Conservation (phyloP, 1,140 invertebrate species). For the Drosophila tani region DNA sequence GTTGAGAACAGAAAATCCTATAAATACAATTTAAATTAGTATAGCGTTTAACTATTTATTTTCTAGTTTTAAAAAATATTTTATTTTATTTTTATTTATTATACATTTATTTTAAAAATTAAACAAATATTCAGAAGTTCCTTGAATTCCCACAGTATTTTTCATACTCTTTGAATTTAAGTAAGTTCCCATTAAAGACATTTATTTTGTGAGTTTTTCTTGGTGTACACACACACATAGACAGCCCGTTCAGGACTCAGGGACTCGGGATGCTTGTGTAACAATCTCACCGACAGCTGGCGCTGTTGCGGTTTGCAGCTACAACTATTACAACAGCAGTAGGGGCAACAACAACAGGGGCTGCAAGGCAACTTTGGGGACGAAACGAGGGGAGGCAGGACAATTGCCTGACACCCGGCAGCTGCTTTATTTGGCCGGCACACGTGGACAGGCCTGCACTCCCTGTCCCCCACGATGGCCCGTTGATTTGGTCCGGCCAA, state of each 20-base stretch:
- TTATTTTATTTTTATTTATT: too few relatives aligned
- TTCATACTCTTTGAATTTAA: too few relatives aligned
- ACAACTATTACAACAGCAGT: constrained; percentile 71
- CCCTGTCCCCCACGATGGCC: neutral
- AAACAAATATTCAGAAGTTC: too few relatives aligned
- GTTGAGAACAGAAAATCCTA: too few relatives aligned
- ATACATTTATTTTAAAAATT: too few relatives aligned
- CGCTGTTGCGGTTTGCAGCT: constrained; percentile 78
- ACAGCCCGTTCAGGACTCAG: constrained; percentile 12
- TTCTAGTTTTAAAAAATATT: too few relatives aligned
- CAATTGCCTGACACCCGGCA: constrained; percentile 78
- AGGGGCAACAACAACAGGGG: constrained; percentile 15
- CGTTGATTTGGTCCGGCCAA: constrained; percentile 51
- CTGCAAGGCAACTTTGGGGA: constrained; percentile 23
- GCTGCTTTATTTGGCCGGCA: constrained; percentile 74
- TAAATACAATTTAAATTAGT: too few relatives aligned
- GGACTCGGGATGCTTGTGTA: constrained; percentile 55
- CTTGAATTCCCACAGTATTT: too few relatives aligned
- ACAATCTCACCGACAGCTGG: constrained; percentile 80
- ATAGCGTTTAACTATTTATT: too few relatives aligned
- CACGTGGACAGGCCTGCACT: constrained; percentile 45
- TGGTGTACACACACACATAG: constrained; percentile 7
- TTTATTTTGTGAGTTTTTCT: neutral
- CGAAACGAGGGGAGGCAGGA: constrained; percentile 1
- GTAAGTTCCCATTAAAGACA: too few relatives aligned